phyloP scores from a whole-genome alignment of 2,113 vertebrate genomes.

The Ammodytes dubius region DNA sequence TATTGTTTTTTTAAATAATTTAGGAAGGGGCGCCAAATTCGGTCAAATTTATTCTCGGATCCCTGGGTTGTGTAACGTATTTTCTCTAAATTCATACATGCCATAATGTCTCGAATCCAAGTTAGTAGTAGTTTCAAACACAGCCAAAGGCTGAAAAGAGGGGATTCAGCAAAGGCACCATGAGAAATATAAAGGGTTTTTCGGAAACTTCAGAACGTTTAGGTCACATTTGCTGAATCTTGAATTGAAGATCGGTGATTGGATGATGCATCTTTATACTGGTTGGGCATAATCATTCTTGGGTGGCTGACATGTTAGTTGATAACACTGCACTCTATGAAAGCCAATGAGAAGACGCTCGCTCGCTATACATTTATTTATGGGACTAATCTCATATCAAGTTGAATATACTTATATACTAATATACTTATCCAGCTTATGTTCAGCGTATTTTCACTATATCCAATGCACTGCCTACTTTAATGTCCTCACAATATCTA shows the following conservation, averaged over 20 bases:
- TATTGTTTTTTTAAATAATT: too few species aligned
- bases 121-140: too few species aligned
- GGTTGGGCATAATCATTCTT: conserved; percentile 18
- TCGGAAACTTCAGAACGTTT: too few species aligned
- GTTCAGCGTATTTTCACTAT: too few species aligned
- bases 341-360: background rate
- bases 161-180: too few species aligned
- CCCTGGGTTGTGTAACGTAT: too few species aligned
- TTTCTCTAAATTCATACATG: too few species aligned
- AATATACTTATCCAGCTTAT: background rate
- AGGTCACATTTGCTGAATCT: background rate
- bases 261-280: conserved; percentile 12
- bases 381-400: background rate
- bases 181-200: too few species aligned
- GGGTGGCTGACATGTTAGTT: conserved; percentile 8
- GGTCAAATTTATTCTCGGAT: too few species aligned
- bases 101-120: too few species aligned
- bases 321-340: conserved; percentile 12
- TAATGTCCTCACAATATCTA: background rate
- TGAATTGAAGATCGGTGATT: background rate
- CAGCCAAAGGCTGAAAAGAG: too few species aligned
- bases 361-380: background rate
- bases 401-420: background rate
- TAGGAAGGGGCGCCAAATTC: too few species aligned
- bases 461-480: background rate